Percentiles rank a stretch among this genome's conserved stretches.
Conservation (phyloP, 2,888 invertebrate genomes). For the Sphinx pinastri region DNA sequence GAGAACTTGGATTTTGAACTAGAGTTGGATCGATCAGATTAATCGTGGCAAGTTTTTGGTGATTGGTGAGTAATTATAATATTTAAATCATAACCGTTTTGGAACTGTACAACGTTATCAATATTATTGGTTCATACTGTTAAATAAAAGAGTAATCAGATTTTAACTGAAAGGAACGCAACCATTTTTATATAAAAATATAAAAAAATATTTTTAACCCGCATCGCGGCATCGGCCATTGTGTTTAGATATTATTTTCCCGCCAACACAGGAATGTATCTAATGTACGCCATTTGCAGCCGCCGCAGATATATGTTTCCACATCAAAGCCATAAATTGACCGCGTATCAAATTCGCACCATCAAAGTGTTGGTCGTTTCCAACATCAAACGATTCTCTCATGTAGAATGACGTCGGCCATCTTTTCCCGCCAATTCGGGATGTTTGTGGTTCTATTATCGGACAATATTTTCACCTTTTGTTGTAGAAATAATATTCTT, state of each 20-base stretch:
- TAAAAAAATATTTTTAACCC: not conserved
- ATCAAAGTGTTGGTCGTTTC: conserved; percentile 22
- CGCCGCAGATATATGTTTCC: conserved; percentile 13
- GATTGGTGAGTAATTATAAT: too few relatives aligned
- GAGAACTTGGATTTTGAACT: too few relatives aligned
- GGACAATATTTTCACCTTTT: not conserved
- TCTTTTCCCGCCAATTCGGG: not conserved
- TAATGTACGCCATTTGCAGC: not conserved
- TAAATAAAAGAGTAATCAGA: too few relatives aligned
- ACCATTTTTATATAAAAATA: not conserved
- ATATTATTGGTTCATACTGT: too few relatives aligned
- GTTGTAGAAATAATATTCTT: not conserved
- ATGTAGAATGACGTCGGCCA: not conserved
- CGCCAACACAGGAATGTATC: not conserved
- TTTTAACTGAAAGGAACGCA: not conserved
- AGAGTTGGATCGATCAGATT: too few relatives aligned
- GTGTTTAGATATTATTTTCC: conserved; percentile 1
- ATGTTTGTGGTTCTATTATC: conserved; percentile 1
- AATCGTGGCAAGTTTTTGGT: too few relatives aligned
- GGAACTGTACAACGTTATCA: too few relatives aligned
- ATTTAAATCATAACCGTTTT: too few relatives aligned
- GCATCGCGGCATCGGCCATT: not conserved
- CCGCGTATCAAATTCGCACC: conserved; percentile 22
- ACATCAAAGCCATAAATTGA: conserved; percentile 16
- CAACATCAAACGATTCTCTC: not conserved